Evolutionary conservation across 2,113 vertebrate species (phyloP).

Genomic region (Pteropus alecto): DNA sequence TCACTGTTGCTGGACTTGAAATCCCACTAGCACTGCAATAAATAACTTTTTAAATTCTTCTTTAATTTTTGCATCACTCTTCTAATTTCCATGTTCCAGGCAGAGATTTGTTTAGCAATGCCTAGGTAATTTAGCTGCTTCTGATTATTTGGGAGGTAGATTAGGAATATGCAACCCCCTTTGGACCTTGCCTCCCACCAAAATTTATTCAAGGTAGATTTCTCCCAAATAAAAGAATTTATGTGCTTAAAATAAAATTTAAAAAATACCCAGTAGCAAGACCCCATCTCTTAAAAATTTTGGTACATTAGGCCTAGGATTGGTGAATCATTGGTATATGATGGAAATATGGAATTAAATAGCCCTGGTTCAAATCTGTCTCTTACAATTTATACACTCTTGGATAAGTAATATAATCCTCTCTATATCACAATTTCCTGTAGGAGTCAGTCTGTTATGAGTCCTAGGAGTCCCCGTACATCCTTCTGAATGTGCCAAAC

Average conservation of each 20-base stretch:
- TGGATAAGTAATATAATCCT: neutral
- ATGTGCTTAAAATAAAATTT: neutral
- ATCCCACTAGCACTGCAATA: neutral
- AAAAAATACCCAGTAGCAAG: neutral
- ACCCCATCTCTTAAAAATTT: neutral
- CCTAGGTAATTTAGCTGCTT: neutral
- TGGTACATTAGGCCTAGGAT: neutral
- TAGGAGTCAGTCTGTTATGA: neutral
- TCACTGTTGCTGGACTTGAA: neutral
- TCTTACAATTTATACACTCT: neutral
- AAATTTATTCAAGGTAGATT: neutral
- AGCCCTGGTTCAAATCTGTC: neutral
- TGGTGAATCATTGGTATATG: neutral
- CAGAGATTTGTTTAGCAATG: neutral
- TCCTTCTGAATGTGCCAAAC: neutral
- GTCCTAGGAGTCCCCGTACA: fast-evolving
- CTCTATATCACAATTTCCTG: neutral
- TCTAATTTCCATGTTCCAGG: neutral
- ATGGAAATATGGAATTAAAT: neutral
- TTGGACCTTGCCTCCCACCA: neutral
- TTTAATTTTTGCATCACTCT: neutral
- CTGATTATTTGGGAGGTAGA: neutral
- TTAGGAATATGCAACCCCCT: neutral
- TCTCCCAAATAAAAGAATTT: neutral
- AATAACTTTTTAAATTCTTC: neutral